A percentile compares a stretch with the other conserved stretches of the same genome.
phyloP scores from a whole-genome alignment of 2,797 vertebrate genomes.

The Yasuhikotakia modesta region DNA sequence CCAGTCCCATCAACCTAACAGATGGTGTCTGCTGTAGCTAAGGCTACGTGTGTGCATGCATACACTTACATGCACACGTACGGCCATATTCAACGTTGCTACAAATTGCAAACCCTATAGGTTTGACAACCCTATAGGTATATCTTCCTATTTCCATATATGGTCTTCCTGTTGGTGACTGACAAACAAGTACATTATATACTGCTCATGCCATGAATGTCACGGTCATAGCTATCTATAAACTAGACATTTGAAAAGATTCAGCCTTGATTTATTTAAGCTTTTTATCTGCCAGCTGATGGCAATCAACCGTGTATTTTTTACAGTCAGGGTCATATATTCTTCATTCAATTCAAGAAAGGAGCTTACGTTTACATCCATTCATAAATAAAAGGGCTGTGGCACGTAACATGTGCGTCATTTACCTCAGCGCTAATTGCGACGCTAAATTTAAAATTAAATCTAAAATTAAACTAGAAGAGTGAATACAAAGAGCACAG shows the following conservation, averaged over 20 bases:
- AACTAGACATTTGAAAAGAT: slow-evolving; percentile 27
- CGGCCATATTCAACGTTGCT: slow-evolving; percentile 11
- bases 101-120: background rate
- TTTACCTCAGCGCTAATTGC: too few relatives aligned
- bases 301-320: slow-evolving; percentile 25
- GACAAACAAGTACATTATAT: slow-evolving; percentile 26
- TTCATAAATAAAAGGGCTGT: background rate
- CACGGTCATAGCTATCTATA: slow-evolving; percentile 47
- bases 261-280: slow-evolving; percentile 36
- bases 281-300: slow-evolving; percentile 29
- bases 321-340: slow-evolving; percentile 27
- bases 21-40: slow-evolving; percentile 9
- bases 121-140: too few relatives aligned
- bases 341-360: slow-evolving; percentile 17
- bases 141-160: slow-evolving; percentile 5
- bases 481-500: too few relatives aligned
- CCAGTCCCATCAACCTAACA: slow-evolving; percentile 35
- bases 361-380: background rate
- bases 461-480: too few relatives aligned
- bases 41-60: background rate
- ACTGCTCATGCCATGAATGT: slow-evolving; percentile 16
- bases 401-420: background rate
- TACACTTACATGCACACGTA: background rate
- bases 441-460: too few relatives aligned
- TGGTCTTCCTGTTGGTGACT: slow-evolving; percentile 5